Base-by-base conservation (phyloP, 1,140 invertebrate genomes). In the Drosophila equinoxialis region DNA sequence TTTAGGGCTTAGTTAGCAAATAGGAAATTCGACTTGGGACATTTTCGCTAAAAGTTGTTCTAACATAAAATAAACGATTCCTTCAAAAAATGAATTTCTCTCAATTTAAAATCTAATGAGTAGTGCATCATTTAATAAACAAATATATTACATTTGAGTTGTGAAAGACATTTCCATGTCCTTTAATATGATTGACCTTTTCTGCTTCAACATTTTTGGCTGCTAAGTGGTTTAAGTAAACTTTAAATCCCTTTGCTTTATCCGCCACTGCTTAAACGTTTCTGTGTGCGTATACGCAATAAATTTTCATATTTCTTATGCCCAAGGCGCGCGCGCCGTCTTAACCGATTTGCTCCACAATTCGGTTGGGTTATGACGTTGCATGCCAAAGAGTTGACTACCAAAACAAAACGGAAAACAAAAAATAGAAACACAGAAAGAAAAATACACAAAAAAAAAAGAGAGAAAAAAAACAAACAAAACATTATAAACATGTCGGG, bases 291-390 rank as follows among this genome's bases (percentile, higher is more conserved):
- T 89, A 89, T 89, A 72, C 84, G 84, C 69, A 89, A 89, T 89
- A 89, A 89, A 89, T 89, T 89, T 89, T 84, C 74, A 89, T 89
- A 89, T 89, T 90, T 84, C 80, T 81, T 78, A 80, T 83, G 65
- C 71, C 62, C 23, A 51, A 51, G 45, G 57, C 68, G 67, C 68
- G 67, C 68, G 51, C 71, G 23, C 65, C 67, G 51, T 65, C 54
- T 74, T 72, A 70, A 70, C 61, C 71, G 64, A 65, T 66, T 54
- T 65, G 8, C 41, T 58, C 41, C 45, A 20, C 58, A 68, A 59
- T 33, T 75, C 58, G 39, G 42, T 77, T 74, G 74, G 42, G 66
- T 41, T 60, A 67, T 77, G 74, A 72, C 68, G 68, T 77, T 62
- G 72, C 41, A 42, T 42, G 41, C 61, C 10, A 42, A 48, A 30